These are phyloP conservation scores for Meteorus sp. DNA, from an alignment of 1,140 invertebrate species.

Conservation along the genomic window DNA sequence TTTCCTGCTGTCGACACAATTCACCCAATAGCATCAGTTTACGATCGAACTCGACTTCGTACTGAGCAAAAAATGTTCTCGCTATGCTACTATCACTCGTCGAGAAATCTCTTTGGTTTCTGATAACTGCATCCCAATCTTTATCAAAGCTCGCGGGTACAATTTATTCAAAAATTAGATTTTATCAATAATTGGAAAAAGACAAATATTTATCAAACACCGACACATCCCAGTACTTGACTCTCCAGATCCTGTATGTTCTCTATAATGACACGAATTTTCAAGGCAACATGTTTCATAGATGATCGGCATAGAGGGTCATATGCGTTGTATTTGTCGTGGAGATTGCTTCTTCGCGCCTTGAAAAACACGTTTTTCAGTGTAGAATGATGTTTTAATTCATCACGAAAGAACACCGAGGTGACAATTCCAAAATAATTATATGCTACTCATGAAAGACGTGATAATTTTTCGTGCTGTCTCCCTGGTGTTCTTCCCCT, in stretches of 20 bases:
- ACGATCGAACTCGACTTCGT: constrained; percentile 7
- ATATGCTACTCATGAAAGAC: too few species aligned
- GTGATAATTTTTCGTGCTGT: too few species aligned
- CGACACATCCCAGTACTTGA: neutral
- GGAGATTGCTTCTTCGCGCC: too few species aligned
- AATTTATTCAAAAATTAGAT: neutral
- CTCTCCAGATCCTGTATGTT: neutral
- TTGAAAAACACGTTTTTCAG: too few species aligned
- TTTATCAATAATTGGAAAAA: neutral
- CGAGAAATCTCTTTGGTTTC: neutral
- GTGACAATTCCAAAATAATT: too few species aligned
- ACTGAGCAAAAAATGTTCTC: neutral
- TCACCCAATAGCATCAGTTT: constrained; percentile 20
- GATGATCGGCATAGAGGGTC: neutral
- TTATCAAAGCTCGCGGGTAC: too few species aligned
- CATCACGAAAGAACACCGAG: too few species aligned
- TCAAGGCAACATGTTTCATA: neutral
- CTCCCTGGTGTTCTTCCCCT: too few species aligned
- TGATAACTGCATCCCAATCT: too few species aligned
- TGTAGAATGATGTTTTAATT: too few species aligned
- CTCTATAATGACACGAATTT: neutral
- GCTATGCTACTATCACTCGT: neutral
- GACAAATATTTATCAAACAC: neutral
- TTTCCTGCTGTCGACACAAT: constrained; percentile 11
- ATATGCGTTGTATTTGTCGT: too few species aligned